Conservation (phyloP, 2,888 invertebrate genomes). For the Cepaea hortensis region DNA sequence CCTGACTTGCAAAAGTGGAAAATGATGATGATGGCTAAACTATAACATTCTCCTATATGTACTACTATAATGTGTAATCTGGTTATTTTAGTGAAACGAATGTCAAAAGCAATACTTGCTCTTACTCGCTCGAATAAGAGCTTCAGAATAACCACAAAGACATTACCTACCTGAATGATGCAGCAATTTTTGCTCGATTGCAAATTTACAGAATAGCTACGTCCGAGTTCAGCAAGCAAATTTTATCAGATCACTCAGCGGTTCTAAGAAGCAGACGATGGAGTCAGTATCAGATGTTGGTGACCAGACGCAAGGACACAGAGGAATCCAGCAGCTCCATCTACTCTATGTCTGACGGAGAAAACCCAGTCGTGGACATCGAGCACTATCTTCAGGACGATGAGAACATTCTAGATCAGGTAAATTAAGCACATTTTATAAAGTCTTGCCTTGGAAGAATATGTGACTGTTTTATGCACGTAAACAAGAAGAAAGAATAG, state of each 20-base stretch:
- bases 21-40: too few species aligned
- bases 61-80: too few species aligned
- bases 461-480: too few species aligned
- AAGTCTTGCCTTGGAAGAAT: too few species aligned
- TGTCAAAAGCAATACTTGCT: too few species aligned
- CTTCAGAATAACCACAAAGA: background rate
- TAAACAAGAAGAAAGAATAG: too few species aligned
- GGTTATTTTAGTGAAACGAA: too few species aligned
- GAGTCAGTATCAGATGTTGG: constrained; percentile 63
- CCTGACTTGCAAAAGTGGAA: too few species aligned
- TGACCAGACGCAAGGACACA: constrained; percentile 58
- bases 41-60: too few species aligned
- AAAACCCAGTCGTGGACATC: constrained; percentile 61
- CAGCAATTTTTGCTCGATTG: background rate
- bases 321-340: constrained; percentile 63
- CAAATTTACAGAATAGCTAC: constrained; percentile 19
- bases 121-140: too few species aligned
- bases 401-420: constrained; percentile 64
- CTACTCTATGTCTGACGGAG: constrained; percentile 59
- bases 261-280: constrained; percentile 59
- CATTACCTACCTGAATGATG: background rate
- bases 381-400: constrained; percentile 58
- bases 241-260: constrained; percentile 48
- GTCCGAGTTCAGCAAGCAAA: constrained; percentile 35
- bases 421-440: constrained; percentile 16